Percentiles rank a stretch among this genome's conserved stretches.
Evolutionary conservation across 2,113 vertebrate species (phyloP).

Genomic region (Lepisosteus osseus): DNA sequence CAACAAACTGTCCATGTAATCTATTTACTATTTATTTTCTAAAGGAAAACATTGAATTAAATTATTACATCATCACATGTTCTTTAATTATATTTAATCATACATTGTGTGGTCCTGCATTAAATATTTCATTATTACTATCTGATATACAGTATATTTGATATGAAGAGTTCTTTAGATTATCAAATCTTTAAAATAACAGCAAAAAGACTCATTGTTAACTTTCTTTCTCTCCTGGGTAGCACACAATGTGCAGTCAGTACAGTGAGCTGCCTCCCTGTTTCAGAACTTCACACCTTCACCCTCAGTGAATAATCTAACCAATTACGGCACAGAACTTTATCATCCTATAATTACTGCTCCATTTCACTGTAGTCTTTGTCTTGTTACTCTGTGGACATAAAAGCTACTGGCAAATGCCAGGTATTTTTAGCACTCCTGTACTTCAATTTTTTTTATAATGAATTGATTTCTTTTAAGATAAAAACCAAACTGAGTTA

Average conservation of each 20-base stretch:
- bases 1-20: too few species aligned
- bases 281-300: background rate
- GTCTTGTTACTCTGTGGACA: conserved; percentile 6
- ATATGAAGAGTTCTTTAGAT: too few species aligned
- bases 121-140: too few species aligned
- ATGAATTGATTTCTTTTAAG: conserved; percentile 4
- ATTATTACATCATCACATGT: too few species aligned
- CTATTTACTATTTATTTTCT: too few species aligned
- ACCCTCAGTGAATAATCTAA: conserved; percentile 15
- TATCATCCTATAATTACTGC: background rate
- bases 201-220: too few species aligned
- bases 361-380: background rate
- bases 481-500: conserved; percentile 7
- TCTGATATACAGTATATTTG: too few species aligned
- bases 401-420: conserved; percentile 2
- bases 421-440: conserved; percentile 12
- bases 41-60: too few species aligned
- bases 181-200: too few species aligned
- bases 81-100: too few species aligned
- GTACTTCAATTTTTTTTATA: background rate
- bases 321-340: conserved; percentile 14
- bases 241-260: background rate
- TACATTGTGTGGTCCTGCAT: too few species aligned
- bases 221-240: background rate
- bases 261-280: background rate